Conservation (phyloP, 2,888 invertebrate species). For the Melolontha melolontha region DNA sequence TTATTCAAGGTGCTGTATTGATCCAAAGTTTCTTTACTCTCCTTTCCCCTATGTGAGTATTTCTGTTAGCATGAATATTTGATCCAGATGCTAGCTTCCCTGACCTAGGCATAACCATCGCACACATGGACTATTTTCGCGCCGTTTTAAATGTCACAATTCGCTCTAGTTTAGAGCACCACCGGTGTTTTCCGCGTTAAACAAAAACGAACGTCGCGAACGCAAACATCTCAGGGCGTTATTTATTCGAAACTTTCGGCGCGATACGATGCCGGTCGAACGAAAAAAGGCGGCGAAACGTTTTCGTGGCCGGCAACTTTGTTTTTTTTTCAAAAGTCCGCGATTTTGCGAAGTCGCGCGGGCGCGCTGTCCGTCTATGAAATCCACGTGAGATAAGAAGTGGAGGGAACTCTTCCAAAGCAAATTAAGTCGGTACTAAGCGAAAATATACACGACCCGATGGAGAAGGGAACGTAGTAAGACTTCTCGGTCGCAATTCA, state of each 20-base stretch:
- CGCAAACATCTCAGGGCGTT: constrained; percentile 11
- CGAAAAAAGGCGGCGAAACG: background rate
- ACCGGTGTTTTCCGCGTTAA: background rate
- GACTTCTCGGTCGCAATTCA: constrained; percentile 38
- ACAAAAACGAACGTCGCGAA: constrained; percentile 28
- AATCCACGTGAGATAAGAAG: constrained; percentile 1
- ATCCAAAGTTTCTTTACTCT: constrained; percentile 62
- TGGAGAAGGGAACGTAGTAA: constrained; percentile 31
- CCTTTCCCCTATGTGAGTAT: constrained; percentile 56
- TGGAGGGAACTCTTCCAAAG: constrained; percentile 28
- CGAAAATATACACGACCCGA: constrained; percentile 22
- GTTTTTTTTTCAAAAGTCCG: background rate
- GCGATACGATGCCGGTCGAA: background rate
- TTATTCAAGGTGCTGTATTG: constrained; percentile 65
- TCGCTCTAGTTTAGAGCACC: constrained; percentile 31
- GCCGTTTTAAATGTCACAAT: constrained; percentile 47
- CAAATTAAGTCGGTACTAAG: constrained; percentile 36
- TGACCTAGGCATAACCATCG: constrained; percentile 49
- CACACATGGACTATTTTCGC: constrained; percentile 44
- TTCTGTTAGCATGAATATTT: constrained; percentile 53
- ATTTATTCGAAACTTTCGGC: constrained; percentile 26
- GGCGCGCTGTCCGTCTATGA: background rate
- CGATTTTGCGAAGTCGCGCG: constrained; percentile 12
- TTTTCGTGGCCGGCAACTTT: background rate
- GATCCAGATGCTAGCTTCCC: constrained; percentile 51